phyloP scores from a whole-genome alignment of 2,888 invertebrate genomes.

The Cephalotes varians region DNA sequence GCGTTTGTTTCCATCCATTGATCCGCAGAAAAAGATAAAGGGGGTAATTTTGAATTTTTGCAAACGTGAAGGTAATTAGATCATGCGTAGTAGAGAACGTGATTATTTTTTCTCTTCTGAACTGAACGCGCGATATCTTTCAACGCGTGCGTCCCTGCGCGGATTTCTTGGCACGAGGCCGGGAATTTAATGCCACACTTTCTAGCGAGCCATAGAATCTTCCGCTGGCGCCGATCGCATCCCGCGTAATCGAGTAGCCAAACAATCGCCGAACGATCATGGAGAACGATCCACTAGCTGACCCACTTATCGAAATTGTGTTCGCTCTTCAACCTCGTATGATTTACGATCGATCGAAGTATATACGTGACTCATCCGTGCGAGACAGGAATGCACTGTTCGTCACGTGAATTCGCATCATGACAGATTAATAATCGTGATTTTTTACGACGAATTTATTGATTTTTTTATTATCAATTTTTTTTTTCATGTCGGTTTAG shows the following conservation, averaged over 20 bases:
- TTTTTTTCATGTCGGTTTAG: not conserved
- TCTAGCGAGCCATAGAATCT: conserved; percentile 4
- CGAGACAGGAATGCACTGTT: not conserved
- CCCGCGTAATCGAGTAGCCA: conserved; percentile 61
- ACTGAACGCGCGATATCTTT: conserved; percentile 1
- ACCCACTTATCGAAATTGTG: conserved; percentile 61
- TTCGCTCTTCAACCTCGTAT: conserved; percentile 34
- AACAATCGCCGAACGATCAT: conserved; percentile 62
- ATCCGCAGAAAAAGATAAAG: not conserved
- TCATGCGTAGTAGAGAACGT: not conserved
- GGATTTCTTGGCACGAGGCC: conserved; percentile 75
- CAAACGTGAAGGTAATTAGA: not conserved
- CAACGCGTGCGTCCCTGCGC: conserved; percentile 52
- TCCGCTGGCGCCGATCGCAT: conserved; percentile 39
- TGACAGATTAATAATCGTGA: not conserved
- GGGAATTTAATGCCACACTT: conserved; percentile 55
- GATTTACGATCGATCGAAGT: conserved; percentile 47
- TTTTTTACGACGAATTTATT: conserved; percentile 1
- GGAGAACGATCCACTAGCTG: conserved; percentile 53
- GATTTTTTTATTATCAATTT: not conserved
- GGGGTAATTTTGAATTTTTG: not conserved
- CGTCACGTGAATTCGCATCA: not conserved
- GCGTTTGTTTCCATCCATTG: not conserved
- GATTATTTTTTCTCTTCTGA: not conserved
- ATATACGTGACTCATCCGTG: conserved; percentile 8